Evolutionary conservation across 2,797 vertebrate species (phyloP), one percentile per base, ranked within the genome.

Genomic region (Heliangelus exortis): DNA sequence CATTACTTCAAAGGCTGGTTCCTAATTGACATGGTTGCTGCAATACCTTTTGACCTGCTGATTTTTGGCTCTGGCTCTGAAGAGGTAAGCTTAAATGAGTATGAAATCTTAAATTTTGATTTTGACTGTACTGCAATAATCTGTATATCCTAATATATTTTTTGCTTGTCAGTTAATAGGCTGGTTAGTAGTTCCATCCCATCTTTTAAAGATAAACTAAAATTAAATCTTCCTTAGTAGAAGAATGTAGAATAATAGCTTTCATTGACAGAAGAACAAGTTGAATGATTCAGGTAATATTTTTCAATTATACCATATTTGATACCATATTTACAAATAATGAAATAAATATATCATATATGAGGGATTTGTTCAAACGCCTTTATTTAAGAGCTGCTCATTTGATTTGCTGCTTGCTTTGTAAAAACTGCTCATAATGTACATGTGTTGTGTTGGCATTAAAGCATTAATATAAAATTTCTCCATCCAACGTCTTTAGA

Each of bases 1-100:
- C 99, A 99, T 97, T 99, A 99, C 97, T 99, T 99, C 98, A 99
- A 99, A 98, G 99, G 99, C 98, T 99, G 99, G 99, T 99, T 99
- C 98, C 99, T 99, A 97, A 99, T 99, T 97, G 99, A 99, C 98
- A 99, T 99, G 99, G 99, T 99, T 91, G 99, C 99, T 41, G 99
- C 99, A 71, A 99, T 99, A 97, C 99, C 99, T 79, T 99, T 99
- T 96, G 99, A 99, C 98, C 98, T 99, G 95, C 99, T 99, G 88
- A 99, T 99, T 97, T 99, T 99, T 97, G 99, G 99, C 97, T 99
- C 99, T 84, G 99, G 99, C 96, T 99, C 99, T 79, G 99, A 99
- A 97, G 99, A 99, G 98, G 99, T 99, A 98, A 98, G 99, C 72
- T 61, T 87, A 91, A 83, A 76, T 65, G 6, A 90, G 50, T 68